A percentile compares a stretch with the other conserved stretches of the same genome.
Conservation (phyloP, 2,113 vertebrate genomes). For the Clarias macrocephalus region DNA sequence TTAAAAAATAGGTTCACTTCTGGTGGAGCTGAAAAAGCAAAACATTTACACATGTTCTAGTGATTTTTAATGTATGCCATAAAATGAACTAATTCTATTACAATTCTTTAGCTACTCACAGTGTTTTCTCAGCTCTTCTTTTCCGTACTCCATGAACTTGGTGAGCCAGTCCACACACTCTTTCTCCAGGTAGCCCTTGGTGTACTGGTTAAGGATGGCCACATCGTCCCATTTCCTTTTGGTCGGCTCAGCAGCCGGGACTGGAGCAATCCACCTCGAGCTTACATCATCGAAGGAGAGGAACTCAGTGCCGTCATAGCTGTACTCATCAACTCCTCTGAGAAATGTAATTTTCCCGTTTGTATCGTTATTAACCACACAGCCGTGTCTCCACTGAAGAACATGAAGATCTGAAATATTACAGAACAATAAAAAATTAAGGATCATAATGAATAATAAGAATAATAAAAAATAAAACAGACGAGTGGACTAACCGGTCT, state of each 20-base stretch:
- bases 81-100: no score
- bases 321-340: constrained; percentile 48
- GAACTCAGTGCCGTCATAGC: constrained; percentile 32
- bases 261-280: no score
- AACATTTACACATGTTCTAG: no score
- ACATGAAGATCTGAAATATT: constrained; percentile 46
- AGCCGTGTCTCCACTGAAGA: constrained; percentile 57
- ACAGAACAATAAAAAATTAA: background rate
- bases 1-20: background rate
- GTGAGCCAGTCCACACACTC: constrained; percentile 27
- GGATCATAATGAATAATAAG: background rate
- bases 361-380: background rate
- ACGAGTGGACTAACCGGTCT: constrained; percentile 1
- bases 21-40: constrained; percentile 22
- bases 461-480: background rate
- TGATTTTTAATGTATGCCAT: no score
- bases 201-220: no score
- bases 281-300: no score
- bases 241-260: no score
- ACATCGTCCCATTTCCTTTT: no score
- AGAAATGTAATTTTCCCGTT: background rate
- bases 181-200: no score
- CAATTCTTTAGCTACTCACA: constrained; percentile 18
- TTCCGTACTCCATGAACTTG: constrained; percentile 37
- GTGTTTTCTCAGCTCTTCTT: background rate